These are phyloP conservation scores for Enteromius treurensis DNA, from an alignment of 2,797 vertebrate species.

Conservation along the genomic window DNA sequence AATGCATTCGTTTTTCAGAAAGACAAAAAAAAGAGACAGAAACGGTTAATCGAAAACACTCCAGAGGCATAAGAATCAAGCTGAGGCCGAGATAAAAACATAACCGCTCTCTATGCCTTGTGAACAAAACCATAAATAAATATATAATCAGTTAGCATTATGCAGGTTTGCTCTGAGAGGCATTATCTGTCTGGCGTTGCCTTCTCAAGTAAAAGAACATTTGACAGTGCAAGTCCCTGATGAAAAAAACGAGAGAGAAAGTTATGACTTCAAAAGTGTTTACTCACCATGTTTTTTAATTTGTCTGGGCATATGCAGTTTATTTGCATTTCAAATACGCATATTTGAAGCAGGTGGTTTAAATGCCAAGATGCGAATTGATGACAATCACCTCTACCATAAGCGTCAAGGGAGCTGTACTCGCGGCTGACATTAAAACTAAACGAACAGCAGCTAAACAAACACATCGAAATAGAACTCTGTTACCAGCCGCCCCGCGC, in stretches of 20 bases:
- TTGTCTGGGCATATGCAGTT: constrained; percentile 75
- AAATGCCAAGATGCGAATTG: constrained; percentile 84
- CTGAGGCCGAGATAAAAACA: constrained; percentile 67
- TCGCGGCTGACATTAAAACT: constrained; percentile 80
- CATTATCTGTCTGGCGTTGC: constrained; percentile 66
- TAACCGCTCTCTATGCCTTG: constrained; percentile 52
- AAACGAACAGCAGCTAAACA: constrained; percentile 71
- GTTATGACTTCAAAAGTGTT: constrained; percentile 75
- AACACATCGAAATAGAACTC: constrained; percentile 75
- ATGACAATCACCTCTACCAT: constrained; percentile 81
- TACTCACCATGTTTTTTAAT: constrained; percentile 73
- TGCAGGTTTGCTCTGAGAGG: constrained; percentile 63
- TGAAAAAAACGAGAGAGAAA: constrained; percentile 65
- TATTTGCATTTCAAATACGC: constrained; percentile 86
- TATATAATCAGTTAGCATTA: constrained; percentile 67
- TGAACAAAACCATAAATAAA: constrained; percentile 74
- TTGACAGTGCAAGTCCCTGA: constrained; percentile 71
- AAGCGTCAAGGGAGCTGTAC: constrained; percentile 68
- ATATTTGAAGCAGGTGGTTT: constrained; percentile 81
- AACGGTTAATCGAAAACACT: constrained; percentile 72
- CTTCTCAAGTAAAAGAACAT: constrained; percentile 63
- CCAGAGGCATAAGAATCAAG: constrained; percentile 66
- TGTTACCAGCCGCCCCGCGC: constrained; percentile 45
- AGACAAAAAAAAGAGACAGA: constrained; percentile 50
- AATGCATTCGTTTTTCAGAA: constrained; percentile 48